A percentile compares a stretch with the other conserved stretches of the same genome.
Evolutionary conservation across 2,888 invertebrate species (phyloP).

Genomic region (Didymodactylos carnosus): DNA sequence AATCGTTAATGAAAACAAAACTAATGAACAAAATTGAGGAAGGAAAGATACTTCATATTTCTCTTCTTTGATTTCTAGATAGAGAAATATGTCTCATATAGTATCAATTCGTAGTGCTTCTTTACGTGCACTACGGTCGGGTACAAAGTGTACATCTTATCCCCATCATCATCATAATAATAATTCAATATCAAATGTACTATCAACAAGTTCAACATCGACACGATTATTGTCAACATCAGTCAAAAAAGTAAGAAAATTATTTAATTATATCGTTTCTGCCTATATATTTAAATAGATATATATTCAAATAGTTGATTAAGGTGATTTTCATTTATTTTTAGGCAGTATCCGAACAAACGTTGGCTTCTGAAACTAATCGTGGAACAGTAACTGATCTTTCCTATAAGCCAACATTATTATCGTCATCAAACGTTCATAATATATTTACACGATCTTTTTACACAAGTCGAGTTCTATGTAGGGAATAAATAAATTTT

Average conservation of each 20-base stretch:
- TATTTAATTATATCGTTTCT: not conserved
- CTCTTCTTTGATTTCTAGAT: no score
- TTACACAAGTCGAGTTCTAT: not conserved
- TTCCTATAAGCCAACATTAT: no score
- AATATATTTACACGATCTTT: not conserved
- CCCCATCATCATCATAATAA: not conserved
- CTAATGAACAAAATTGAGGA: no score
- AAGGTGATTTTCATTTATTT: not conserved
- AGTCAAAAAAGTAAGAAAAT: not conserved
- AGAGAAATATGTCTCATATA: not conserved
- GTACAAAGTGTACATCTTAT: not conserved
- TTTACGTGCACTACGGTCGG: not conserved
- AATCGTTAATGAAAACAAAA: no score
- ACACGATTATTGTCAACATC: not conserved
- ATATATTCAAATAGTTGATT: not conserved
- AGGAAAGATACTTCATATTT: no score
- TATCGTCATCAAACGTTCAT: no score
- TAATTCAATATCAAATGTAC: not conserved
- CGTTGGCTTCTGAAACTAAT: not conserved
- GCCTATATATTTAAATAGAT: no score
- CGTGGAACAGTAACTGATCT: not conserved
- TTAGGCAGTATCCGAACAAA: not conserved
- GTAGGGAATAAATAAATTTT: not conserved
- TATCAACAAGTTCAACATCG: not conserved
- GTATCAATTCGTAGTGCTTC: not conserved